Percentiles rank a stretch among this genome's conserved stretches.
Evolutionary conservation across 2,888 invertebrate species (phyloP).

Genomic region (Nasonia oneida): DNA sequence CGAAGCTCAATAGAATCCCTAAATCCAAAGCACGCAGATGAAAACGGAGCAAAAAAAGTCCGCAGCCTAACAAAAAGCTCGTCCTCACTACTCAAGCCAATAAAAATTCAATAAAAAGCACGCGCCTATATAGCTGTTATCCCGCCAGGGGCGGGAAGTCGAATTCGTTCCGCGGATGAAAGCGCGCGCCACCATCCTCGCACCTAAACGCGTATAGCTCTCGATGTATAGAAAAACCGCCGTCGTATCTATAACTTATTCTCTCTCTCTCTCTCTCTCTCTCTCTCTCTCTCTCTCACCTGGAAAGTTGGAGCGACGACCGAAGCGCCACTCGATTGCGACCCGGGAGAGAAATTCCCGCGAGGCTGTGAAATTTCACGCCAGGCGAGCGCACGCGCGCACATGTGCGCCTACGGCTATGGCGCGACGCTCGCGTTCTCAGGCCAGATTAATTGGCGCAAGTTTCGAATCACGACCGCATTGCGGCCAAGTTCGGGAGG

Average conservation of each 20-base stretch:
- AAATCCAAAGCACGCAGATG: neutral
- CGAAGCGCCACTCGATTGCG: neutral
- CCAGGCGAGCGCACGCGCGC: neutral
- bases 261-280: neutral
- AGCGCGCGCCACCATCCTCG: neutral
- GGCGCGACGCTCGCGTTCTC: neutral
- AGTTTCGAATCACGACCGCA: neutral
- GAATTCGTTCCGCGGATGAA: constrained; percentile 5
- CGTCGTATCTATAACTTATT: neutral
- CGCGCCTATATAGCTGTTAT: neutral
- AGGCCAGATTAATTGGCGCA: constrained; percentile 1
- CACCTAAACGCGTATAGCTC: neutral
- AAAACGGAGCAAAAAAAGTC: neutral
- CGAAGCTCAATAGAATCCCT: neutral
- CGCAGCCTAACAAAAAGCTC: neutral
- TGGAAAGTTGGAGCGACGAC: neutral
- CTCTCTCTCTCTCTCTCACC: neutral
- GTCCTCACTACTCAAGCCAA: neutral
- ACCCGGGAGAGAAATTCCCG: neutral
- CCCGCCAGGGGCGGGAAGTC: neutral
- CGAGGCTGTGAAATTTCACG: neutral
- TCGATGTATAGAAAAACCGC: neutral
- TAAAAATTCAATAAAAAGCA: neutral
- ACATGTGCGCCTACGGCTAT: neutral
- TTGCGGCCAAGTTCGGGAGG: neutral